Evolutionary conservation across 37 sponge, comb jelly and placozoan genomes (phyloP), one percentile per base, ranked within the genome.

Genomic region (Crambe crambe): DNA sequence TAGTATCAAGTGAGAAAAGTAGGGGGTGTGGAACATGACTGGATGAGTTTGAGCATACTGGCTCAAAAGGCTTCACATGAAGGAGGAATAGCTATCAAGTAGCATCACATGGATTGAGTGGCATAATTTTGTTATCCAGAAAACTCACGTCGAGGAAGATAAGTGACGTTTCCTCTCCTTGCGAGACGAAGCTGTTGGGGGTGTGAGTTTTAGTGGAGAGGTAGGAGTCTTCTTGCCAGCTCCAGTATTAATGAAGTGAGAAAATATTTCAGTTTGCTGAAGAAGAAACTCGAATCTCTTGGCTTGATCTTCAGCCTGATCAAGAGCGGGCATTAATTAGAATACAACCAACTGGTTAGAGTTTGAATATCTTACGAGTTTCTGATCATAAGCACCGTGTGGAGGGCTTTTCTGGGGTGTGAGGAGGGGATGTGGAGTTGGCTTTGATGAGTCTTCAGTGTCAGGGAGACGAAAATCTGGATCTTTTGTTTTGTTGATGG

Each of bases 231-330:
- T 94, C 35, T 83, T 83, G 74, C 58, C 78, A 6, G 69, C 85
- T 42, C 84, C 57, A 6, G 85, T 78, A 56, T 83, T 90, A 84
- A 96, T 91, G 78, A 99, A 96, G 27, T 99, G 97, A 51, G 92
- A 66, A 72, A 96, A 99, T 66, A 99, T 81, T 42, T 99, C 95
- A n/a, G 99, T 99, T 74, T 96, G 99, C 47, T 96, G 85, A 56
- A 99, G 80, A 8, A 99, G 93, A 64, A 79, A 96, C 38, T 83
- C 85, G 80, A 99, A 99, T 43, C 99, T 73, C 64, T 91, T 98
- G n/a, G 86, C 72, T 18, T 91, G 74, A 68, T 96, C 97, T 3
- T 72, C 27, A 2, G 29, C 81, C 93, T 92, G 59, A 21, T 3
- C 6, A 2, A 37, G 69, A 56, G 68, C 5, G 81, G 61, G 81